Evolutionary conservation across 2,113 vertebrate species (phyloP), one percentile per base, ranked within the genome.

Genomic region (Carassius carassius): DNA sequence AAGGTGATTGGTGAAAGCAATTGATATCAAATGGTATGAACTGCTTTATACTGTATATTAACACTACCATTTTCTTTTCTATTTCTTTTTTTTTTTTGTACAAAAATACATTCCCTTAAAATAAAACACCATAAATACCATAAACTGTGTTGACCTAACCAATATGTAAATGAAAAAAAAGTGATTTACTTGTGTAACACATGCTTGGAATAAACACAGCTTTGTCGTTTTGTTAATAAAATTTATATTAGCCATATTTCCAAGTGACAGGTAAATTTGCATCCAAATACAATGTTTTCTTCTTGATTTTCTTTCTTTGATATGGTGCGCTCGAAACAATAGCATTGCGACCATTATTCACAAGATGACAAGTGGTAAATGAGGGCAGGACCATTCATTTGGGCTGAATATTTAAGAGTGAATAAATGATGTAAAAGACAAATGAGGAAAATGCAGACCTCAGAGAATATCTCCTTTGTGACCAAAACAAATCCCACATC

Each of bases 401-500:
- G 41, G 29, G n/a, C n/a, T 76, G 51, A 69, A 86, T 90, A 84
- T 78, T 87, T 75, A 83, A 84, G 56, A 84, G 49, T 76, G 84
- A 58, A 83, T 58, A 83, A 83, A 86, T 84, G 72, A 62, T 81
- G 76, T 62, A 41, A 47, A n/a, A 67, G 63, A 76, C 6, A 11
- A 37, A 82, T 54, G 60, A 63, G 63, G 23, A 70, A 87, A 86
- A 81, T 56, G 25, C 60, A 60, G 54, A 41, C 84, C 60, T 73
- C 49, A 60, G 78, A 85, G 70, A 84, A 79, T 37, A 65, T 86
- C 32, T 85, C 56, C 72, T 88, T 83, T 77, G 84, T 81, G 35
- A 70, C 19, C 62, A 78, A 85, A 78, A 60, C 73, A 87, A 87
- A 85, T 88, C 44, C 80, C 84, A 89, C 21, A 85, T 82, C 85